Evolutionary conservation across 1,140 invertebrate species (phyloP).

Genomic region (Rhopalosiphum maidis): DNA sequence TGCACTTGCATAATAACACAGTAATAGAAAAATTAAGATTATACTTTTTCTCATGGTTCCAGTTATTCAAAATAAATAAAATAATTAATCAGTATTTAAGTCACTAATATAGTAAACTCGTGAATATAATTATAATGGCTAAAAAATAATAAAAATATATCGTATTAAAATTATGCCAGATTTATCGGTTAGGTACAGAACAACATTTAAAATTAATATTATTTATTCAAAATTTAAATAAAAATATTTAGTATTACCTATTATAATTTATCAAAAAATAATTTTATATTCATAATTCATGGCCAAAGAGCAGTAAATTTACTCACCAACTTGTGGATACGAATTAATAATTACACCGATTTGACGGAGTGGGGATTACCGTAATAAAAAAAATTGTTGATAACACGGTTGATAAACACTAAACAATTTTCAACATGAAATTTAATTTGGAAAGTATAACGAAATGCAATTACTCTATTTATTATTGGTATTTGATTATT

Average conservation of each 20-base stretch:
- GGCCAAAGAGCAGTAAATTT: background rate
- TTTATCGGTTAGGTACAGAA: background rate
- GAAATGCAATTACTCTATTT: background rate
- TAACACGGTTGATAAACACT: slow-evolving; percentile 32
- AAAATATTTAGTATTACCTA: background rate
- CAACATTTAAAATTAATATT: background rate
- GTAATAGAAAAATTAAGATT: slow-evolving; percentile 15
- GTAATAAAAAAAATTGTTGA: background rate
- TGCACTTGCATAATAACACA: background rate
- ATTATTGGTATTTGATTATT: background rate
- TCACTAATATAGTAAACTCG: background rate
- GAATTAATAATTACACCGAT: background rate
- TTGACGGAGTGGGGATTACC: background rate
- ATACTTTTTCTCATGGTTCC: background rate
- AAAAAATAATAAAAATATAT: background rate
- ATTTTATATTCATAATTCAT: background rate
- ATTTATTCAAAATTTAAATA: no score
- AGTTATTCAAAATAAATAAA: background rate
- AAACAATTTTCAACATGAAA: slow-evolving; percentile 31
- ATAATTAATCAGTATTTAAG: background rate
- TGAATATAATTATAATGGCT: background rate
- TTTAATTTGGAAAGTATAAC: slow-evolving; percentile 45
- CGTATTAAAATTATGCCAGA: background rate
- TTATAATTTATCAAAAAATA: background rate
- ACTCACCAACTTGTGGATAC: slow-evolving; percentile 14